phyloP scores from a whole-genome alignment of 2,888 invertebrate genomes.

The Seira sanloemensis region DNA sequence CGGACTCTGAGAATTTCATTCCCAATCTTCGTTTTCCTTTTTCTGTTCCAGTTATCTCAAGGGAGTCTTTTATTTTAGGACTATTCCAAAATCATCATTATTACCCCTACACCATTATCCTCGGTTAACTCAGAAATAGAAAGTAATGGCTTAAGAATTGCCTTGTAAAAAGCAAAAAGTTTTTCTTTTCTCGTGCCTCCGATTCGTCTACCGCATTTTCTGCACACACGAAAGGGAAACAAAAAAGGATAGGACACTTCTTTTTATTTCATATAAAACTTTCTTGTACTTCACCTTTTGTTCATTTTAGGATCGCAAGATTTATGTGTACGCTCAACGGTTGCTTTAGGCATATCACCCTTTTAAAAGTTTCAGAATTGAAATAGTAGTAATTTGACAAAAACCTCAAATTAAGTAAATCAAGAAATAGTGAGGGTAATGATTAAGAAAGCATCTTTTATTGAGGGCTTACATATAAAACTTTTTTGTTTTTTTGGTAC shows the following conservation, averaged over 20 bases:
- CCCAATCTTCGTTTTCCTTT: conserved; percentile 58
- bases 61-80: conserved; percentile 64
- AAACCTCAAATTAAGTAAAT: too few relatives aligned
- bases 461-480: too few relatives aligned
- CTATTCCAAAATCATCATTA: conserved; percentile 62
- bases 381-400: too few relatives aligned
- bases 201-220: not conserved
- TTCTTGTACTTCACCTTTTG: conserved; percentile 20
- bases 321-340: too few relatives aligned
- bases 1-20: conserved; percentile 57
- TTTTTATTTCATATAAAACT: conserved; percentile 39
- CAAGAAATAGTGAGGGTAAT: too few relatives aligned
- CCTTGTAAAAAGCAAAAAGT: conserved; percentile 39
- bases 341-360: too few relatives aligned
- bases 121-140: conserved; percentile 52
- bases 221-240: conserved; percentile 27
- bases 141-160: conserved; percentile 58
- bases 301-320: conserved; percentile 29
- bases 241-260: too few relatives aligned
- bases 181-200: conserved; percentile 38
- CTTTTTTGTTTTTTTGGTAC: too few relatives aligned
- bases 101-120: conserved; percentile 61
- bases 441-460: too few relatives aligned
- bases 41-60: conserved; percentile 51
- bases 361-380: too few relatives aligned